Evolutionary conservation across 2,888 invertebrate species (phyloP).

Genomic region (Dascillus cervinus): DNA sequence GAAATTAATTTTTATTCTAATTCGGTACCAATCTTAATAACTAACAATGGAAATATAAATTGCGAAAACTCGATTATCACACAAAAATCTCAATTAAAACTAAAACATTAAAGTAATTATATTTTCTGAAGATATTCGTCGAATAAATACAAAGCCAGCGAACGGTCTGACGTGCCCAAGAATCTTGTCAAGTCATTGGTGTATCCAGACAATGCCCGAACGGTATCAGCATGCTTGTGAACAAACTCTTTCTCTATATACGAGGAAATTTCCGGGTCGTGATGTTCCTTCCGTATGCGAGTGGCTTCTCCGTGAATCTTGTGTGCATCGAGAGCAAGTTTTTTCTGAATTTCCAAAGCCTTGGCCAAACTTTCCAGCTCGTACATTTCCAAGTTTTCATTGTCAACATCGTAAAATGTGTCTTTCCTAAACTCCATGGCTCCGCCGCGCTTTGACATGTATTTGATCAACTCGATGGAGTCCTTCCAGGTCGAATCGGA

Average conservation of each 20-base stretch:
- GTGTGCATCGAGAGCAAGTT: slow-evolving; percentile 59
- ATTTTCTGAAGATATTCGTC: slow-evolving; percentile 58
- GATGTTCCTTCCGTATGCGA: slow-evolving; percentile 47
- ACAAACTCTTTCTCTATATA: slow-evolving; percentile 73
- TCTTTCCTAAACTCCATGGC: slow-evolving; percentile 45
- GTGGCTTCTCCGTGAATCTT: slow-evolving; percentile 59
- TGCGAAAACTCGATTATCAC: too few species aligned
- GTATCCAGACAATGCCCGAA: slow-evolving; percentile 67
- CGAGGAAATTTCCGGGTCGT: slow-evolving; percentile 66
- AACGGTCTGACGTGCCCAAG: slow-evolving; percentile 51
- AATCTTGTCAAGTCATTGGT: slow-evolving; percentile 63
- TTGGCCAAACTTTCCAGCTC: slow-evolving; percentile 66
- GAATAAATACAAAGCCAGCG: slow-evolving; percentile 64
- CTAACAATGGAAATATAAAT: too few species aligned
- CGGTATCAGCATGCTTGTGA: slow-evolving; percentile 56
- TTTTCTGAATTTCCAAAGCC: slow-evolving; percentile 69
- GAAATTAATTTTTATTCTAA: too few species aligned
- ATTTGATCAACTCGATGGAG: slow-evolving; percentile 68
- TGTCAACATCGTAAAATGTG: slow-evolving; percentile 34
- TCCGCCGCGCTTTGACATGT: slow-evolving; percentile 66
- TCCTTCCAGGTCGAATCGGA: slow-evolving; percentile 71
- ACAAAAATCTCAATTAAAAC: too few species aligned
- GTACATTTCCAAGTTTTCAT: slow-evolving; percentile 50
- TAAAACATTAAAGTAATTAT: slow-evolving; percentile 4
- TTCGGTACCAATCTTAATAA: too few species aligned